A percentile compares a stretch with the other conserved stretches of the same genome.
Evolutionary conservation across 2,113 vertebrate genomes (phyloP).

Genomic region (Pimephales promelas): DNA sequence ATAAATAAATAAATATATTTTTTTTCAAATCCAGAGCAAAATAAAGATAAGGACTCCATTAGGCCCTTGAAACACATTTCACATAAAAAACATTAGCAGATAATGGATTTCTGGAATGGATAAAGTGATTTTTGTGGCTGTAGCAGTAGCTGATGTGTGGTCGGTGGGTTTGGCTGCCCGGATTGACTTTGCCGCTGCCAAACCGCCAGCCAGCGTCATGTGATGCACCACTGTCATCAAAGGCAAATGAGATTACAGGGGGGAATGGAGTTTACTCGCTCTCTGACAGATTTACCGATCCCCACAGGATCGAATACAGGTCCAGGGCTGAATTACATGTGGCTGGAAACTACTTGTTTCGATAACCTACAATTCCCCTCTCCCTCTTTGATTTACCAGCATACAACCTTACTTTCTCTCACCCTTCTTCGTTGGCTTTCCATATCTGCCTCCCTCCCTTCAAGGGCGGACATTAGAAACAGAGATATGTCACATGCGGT

Average conservation of each 20-base stretch:
- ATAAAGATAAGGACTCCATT: conserved; percentile 80
- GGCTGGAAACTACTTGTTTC: conserved; percentile 76
- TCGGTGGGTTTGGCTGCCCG: conserved; percentile 73
- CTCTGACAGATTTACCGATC: conserved; percentile 80
- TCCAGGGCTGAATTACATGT: conserved; percentile 76
- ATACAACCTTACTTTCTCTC: conserved; percentile 25
- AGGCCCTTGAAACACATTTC: conserved; percentile 73
- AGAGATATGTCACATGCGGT: conserved; percentile 32
- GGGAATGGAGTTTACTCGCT: conserved; percentile 74
- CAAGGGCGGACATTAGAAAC: conserved; percentile 42
- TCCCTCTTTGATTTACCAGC: conserved; percentile 70
- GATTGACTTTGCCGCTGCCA: conserved; percentile 53
- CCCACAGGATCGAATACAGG: conserved; percentile 72
- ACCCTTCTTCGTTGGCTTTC: not conserved
- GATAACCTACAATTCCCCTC: conserved; percentile 64
- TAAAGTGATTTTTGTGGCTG: conserved; percentile 61
- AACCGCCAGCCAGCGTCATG: conserved; percentile 60
- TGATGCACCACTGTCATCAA: conserved; percentile 74
- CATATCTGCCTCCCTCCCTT: conserved; percentile 25
- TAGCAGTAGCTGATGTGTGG: conserved; percentile 72
- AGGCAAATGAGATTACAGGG: conserved; percentile 79
- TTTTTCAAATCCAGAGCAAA: conserved; percentile 66
- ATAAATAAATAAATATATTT: not conserved
- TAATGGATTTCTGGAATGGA: conserved; percentile 29
- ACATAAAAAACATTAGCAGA: conserved; percentile 47